Evolutionary conservation across 2,113 vertebrate genomes (phyloP), one percentile per base, ranked within the genome.

Genomic region (Lynx canadensis): DNA sequence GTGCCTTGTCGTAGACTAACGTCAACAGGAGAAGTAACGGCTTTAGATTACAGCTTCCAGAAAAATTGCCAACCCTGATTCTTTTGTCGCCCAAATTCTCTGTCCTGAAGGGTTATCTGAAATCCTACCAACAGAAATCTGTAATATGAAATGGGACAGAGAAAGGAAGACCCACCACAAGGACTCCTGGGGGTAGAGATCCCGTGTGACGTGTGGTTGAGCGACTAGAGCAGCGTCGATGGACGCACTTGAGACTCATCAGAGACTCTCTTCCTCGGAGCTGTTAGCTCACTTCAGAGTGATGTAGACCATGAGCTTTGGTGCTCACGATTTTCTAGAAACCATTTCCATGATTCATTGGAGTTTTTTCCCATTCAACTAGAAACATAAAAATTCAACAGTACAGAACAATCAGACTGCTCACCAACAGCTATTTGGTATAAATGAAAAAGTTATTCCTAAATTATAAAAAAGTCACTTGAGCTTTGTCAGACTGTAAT

Each of bases 391-490:
- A 93, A 87, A 23, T 79, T 98, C 68, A 93, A 91, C 8, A 41
- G 92, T 91, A 74, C 33, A 92, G 86, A 97, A 97, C 97, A 98
- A 97, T 97, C 91, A 98, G 65, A 73, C n/a, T 90, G 16, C 66
- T 16, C 57, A 94, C 73, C 94, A 95, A 97, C 52, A 80, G 92
- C 55, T 12, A 33, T 98, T 97, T 97, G 89, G 92, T 97, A 38
- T 97, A 41, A 52, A 33, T 48, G 50, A 50, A 38, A 88, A 27
- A 82, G 7, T 65, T 96, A 84, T 91, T 98, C 78, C 92, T 0
- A 1, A 80, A 31, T 27, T 23, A 41, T 83, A 55, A 73, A 96
- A 97, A 19, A 84, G 23, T 79, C 63, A 95, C 38, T 91, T 83
- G 78, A 96, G 68, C 60, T 96, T 89, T 81, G 50, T 68, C 3